phyloP scores from a whole-genome alignment of 2,113 vertebrate genomes.

The Vicugna pacos region DNA sequence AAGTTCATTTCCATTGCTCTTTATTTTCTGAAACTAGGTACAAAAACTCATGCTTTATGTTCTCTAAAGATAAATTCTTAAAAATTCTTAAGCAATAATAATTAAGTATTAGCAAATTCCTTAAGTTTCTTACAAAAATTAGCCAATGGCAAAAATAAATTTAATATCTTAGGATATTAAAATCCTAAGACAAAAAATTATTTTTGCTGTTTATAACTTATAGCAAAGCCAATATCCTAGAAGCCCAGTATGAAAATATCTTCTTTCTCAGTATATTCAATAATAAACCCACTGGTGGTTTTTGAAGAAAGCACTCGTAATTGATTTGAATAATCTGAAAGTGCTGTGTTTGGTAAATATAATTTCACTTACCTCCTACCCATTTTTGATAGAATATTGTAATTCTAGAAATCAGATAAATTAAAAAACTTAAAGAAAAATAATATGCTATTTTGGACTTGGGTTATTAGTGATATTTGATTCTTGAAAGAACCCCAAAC shows the following conservation, averaged over 20 bases:
- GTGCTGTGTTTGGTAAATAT: background rate
- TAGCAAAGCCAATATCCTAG: background rate
- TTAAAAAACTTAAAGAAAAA: conserved; percentile 7
- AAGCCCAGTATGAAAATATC: background rate
- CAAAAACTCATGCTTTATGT: background rate
- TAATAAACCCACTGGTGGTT: background rate
- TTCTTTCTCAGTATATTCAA: background rate
- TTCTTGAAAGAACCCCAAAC: background rate
- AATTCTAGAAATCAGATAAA: background rate
- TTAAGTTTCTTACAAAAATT: background rate
- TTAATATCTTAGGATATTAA: background rate
- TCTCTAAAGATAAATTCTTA: background rate
- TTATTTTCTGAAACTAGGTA: conserved; percentile 32
- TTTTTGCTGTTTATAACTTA: conserved; percentile 19
- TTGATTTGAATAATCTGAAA: background rate
- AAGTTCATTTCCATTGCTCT: background rate
- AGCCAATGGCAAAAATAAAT: background rate
- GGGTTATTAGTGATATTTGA: background rate
- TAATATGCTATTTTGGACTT: background rate
- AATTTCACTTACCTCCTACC: background rate
- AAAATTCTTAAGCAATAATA: background rate
- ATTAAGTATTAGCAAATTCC: background rate
- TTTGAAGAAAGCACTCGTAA: background rate
- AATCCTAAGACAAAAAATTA: background rate
- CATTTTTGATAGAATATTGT: background rate